Evolutionary conservation across 2,797 vertebrate genomes (phyloP), one percentile per base, ranked within the genome.

Genomic region (Pempheris klunzingeri): DNA sequence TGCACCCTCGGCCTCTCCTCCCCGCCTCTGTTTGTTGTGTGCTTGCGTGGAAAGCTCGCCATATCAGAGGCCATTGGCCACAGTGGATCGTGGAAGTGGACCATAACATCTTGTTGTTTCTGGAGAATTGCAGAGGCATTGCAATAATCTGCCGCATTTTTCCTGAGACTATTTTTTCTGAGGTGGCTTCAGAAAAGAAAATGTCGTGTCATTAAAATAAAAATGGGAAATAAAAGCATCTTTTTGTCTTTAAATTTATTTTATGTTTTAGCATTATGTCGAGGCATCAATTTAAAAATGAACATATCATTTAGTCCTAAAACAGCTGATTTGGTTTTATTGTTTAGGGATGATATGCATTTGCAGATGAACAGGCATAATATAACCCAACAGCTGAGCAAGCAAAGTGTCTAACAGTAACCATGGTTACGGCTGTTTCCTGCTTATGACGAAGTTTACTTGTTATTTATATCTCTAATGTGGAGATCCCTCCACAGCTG

Each of bases 381-480:
- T 76, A 67, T 36, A 58, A 70, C 34, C 53, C 67, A 68, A 74
- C 74, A 79, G 58, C 75, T 85, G 82, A 83, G 63, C 66, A 80
- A 85, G 82, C 75, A 78, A 53, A 81, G 59, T 22, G 0, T 77
- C 71, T 53, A 24, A 64, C 32, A 59, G 83, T 82, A 72, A 77
- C 81, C 81, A 86, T 87, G 68, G 87, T 50, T 63, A 86, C 26
- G 64, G 44, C 15, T 46, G 69, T 62, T 75, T 77, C 74, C 57
- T 62, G 62, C 62, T 38, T 7, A 32, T 69, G 43, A 22, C 28
- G 47, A 41, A 80, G 71, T 71, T 62, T 15, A 68, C 58, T 55
- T 71, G 52, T 59, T 74, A 84, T 62, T 77, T 63, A 61, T 39
- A 55, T 30, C 70, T 54, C 67, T 36, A 44, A 53, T 36, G 60